Evolutionary conservation across 2,888 invertebrate species (phyloP).

Genomic region (Drosophila infuscata): DNA sequence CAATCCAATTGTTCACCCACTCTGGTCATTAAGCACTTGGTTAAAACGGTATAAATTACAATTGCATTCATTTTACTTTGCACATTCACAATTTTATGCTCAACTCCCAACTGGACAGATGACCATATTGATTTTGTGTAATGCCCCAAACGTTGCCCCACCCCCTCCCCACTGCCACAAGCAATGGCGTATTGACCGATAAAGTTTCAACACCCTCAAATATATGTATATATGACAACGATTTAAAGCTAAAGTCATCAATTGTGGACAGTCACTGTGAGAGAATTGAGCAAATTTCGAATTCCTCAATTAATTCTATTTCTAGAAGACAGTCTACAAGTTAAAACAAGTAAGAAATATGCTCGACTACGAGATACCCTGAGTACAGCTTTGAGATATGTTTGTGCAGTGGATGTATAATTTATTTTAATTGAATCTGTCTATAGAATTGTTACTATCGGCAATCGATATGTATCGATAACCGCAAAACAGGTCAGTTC

Average conservation of each 20-base stretch:
- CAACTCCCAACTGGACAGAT: not conserved
- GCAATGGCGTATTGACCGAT: not conserved
- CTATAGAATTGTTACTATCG: not conserved
- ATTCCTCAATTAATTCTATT: not conserved
- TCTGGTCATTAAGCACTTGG: slow-evolving; percentile 49
- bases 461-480: not conserved
- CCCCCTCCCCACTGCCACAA: not conserved
- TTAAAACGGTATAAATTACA: slow-evolving; percentile 59
- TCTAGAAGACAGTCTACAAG: not conserved
- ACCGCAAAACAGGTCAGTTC: not conserved
- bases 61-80: slow-evolving; percentile 2
- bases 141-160: not conserved
- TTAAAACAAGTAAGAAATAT: not conserved
- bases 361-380: not conserved
- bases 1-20: not conserved
- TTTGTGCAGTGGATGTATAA: not conserved
- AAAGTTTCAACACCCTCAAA: not conserved
- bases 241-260: not conserved
- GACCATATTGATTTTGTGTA: not conserved
- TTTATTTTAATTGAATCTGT: not conserved
- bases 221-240: not conserved
- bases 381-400: not conserved
- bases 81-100: not conserved
- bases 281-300: not conserved
- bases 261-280: not conserved